A percentile compares a stretch with the other conserved stretches of the same genome.
Conservation (phyloP, 2,113 vertebrate species). For the Caranx melampygus region DNA sequence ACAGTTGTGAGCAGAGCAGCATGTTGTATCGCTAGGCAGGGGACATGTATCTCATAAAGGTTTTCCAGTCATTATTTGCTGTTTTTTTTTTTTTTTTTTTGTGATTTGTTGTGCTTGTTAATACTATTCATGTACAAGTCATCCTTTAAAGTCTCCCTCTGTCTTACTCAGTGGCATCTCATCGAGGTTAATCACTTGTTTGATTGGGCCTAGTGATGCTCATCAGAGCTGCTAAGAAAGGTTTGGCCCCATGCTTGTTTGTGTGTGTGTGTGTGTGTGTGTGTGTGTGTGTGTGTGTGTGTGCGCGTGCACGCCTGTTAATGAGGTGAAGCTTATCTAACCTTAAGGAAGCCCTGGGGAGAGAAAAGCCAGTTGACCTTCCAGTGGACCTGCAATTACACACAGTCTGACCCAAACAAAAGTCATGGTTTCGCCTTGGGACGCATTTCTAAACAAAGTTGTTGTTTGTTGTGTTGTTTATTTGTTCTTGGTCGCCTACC, state of each 20-base stretch:
- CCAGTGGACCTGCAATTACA: constrained; percentile 21
- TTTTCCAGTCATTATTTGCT: background rate
- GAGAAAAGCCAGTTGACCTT: constrained; percentile 46
- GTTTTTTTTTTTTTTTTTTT: background rate
- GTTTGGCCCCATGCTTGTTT: constrained; percentile 17
- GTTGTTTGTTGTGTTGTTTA: background rate
- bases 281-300: background rate
- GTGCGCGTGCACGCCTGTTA: too few relatives aligned
- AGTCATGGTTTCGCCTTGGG: background rate
- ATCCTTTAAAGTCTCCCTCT: background rate
- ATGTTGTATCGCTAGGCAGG: background rate
- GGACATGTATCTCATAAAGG: background rate
- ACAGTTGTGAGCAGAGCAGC: background rate
- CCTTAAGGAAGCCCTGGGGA: constrained; percentile 38
- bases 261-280: background rate
- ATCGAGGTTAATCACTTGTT: constrained; percentile 52
- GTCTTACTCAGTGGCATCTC: constrained; percentile 14
- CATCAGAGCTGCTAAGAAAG: constrained; percentile 38
- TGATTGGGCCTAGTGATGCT: constrained; percentile 61
- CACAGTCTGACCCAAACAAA: background rate
- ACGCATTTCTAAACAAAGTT: background rate
- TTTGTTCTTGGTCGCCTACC: background rate
- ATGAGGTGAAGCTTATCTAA: constrained; percentile 27
- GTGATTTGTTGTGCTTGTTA: constrained; percentile 19
- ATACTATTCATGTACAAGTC: background rate